Conservation (phyloP, 2,888 invertebrate genomes). For the Rhorus exstirpatorius region DNA sequence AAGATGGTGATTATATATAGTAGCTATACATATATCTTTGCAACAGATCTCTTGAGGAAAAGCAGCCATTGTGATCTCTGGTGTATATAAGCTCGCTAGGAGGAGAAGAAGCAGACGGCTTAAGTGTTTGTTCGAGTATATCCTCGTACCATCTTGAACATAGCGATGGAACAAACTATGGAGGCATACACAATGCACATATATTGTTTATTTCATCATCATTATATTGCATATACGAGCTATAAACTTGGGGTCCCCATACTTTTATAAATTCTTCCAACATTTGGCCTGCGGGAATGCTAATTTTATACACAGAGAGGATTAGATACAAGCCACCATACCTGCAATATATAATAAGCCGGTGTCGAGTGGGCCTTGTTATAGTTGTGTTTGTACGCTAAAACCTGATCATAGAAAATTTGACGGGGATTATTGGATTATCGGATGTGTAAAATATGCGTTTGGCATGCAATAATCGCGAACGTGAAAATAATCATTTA, state of each 20-base stretch:
- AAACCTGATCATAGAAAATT: too few species aligned
- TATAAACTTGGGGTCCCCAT: neutral
- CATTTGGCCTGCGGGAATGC: too few species aligned
- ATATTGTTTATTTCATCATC: conserved; percentile 40
- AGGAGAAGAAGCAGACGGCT: neutral
- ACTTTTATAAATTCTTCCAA: too few species aligned
- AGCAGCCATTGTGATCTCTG: conserved; percentile 45
- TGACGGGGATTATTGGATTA: too few species aligned
- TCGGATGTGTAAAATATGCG: too few species aligned
- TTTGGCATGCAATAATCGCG: too few species aligned
- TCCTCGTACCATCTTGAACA: conserved; percentile 41
- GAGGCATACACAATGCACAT: conserved; percentile 32
- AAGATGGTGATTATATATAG: neutral
- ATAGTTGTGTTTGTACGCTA: too few species aligned
- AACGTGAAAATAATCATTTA: too few species aligned
- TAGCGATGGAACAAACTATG: conserved; percentile 40
- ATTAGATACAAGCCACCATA: too few species aligned
- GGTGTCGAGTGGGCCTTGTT: too few species aligned
- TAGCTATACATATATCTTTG: conserved; percentile 5
- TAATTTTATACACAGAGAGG: too few species aligned
- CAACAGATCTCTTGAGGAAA: conserved; percentile 49
- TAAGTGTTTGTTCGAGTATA: conserved; percentile 46
- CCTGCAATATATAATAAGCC: too few species aligned
- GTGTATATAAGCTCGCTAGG: conserved; percentile 22
- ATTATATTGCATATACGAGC: neutral